Evolutionary conservation across 2,797 vertebrate genomes (phyloP).

Genomic region (Acanthiza pusilla): DNA sequence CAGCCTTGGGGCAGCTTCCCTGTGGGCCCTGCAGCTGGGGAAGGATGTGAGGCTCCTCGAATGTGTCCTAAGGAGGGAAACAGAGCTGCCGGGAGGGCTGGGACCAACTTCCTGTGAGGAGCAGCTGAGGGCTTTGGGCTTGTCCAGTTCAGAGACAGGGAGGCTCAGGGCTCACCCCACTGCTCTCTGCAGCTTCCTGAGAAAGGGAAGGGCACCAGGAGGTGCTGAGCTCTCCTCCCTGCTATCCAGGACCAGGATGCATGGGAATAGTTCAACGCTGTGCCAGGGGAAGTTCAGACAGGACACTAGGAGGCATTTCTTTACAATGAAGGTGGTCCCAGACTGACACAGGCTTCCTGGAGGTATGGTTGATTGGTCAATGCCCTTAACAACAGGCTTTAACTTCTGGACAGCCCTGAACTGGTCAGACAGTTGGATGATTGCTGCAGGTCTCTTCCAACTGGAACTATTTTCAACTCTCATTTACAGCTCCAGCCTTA

Average conservation of each 20-base stretch:
- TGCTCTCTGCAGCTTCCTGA: neutral
- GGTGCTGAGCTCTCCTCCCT: neutral
- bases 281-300: neutral
- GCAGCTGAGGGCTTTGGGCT: neutral
- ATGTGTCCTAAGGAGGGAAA: neutral
- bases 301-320: neutral
- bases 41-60: neutral
- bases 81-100: neutral
- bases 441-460: neutral
- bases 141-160: neutral
- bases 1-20: rapidly evolving
- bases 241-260: neutral
- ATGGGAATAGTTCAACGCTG: too few species aligned
- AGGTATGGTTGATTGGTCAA: rapidly evolving
- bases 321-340: neutral
- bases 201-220: neutral
- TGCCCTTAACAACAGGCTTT: neutral
- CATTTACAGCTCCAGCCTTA: neutral
- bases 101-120: neutral
- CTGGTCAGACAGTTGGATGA: neutral
- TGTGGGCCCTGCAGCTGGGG: neutral
- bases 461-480: neutral
- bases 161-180: neutral
- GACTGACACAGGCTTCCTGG: neutral
- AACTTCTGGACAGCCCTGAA: neutral